phyloP scores from a whole-genome alignment of 2,113 vertebrate genomes.

The Pelmatolapia mariae region DNA sequence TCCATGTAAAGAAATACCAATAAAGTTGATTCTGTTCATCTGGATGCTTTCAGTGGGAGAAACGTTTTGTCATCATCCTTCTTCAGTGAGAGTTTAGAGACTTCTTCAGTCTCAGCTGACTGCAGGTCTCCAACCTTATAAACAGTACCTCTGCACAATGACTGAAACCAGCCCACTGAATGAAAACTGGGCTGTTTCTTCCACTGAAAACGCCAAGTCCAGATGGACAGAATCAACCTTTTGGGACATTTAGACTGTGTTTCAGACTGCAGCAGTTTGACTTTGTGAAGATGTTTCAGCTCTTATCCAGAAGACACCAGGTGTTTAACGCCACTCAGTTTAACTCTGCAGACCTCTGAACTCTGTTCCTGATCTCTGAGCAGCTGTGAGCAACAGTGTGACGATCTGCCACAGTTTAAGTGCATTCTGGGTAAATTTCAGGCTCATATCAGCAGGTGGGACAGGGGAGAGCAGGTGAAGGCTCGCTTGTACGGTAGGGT shows the following conservation, averaged over 20 bases:
- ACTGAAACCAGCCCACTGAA: neutral
- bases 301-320: neutral
- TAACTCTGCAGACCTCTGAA: neutral
- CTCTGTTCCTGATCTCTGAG: neutral
- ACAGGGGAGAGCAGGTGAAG: neutral
- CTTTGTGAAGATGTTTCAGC: neutral
- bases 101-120: neutral
- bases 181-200: neutral
- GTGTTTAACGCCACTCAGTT: neutral
- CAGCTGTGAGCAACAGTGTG: neutral
- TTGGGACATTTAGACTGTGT: neutral
- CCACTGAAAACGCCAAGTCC: neutral
- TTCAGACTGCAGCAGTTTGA: neutral
- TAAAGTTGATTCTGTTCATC: neutral
- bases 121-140: neutral
- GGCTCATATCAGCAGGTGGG: neutral
- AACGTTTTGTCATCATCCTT: neutral
- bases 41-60: neutral
- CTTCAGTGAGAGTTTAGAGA: neutral
- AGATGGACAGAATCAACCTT: neutral
- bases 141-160: neutral
- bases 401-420: neutral
- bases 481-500: neutral
- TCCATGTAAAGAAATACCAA: neutral
- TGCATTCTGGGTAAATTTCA: neutral